Evolutionary conservation across 2,797 vertebrate species (phyloP).

Genomic region (Phataginus tricuspis): DNA sequence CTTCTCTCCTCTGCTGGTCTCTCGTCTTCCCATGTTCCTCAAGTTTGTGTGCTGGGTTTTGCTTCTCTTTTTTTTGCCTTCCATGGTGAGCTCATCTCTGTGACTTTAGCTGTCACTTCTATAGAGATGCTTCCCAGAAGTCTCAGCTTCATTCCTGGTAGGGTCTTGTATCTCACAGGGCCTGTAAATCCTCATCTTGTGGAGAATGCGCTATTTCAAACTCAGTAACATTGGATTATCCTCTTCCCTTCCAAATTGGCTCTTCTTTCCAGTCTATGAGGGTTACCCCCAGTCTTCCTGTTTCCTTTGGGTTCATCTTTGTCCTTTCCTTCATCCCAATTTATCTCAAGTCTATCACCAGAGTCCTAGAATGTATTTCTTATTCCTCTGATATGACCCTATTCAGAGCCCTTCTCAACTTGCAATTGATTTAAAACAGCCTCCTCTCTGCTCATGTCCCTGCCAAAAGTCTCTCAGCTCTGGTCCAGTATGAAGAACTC

Average conservation of each 20-base stretch:
- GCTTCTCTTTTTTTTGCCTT: not conserved
- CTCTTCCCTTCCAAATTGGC: conserved; percentile 19
- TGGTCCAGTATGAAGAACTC: conserved; percentile 15
- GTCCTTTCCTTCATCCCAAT: conserved; percentile 16
- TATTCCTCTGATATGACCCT: conserved; percentile 33
- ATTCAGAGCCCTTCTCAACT: conserved; percentile 47
- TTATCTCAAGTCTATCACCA: conserved; percentile 39
- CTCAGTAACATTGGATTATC: not conserved
- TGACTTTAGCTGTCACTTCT: conserved; percentile 9
- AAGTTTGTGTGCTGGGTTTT: not conserved
- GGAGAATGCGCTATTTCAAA: not conserved
- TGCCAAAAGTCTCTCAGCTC: conserved; percentile 30
- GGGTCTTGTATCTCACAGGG: not conserved
- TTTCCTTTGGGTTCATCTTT: conserved; percentile 43
- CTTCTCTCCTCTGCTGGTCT: not conserved
- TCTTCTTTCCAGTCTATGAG: not conserved
- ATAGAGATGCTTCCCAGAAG: not conserved
- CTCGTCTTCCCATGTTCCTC: not conserved
- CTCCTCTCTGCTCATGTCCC: conserved; percentile 2
- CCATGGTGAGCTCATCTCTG: not conserved
- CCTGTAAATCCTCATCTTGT: not conserved
- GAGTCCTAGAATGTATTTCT: conserved; percentile 48
- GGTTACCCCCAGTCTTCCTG: not conserved
- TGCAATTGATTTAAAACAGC: conserved; percentile 63
- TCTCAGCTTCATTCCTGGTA: not conserved